Evolutionary conservation across 2,113 vertebrate species (phyloP).

Genomic region (Symphodus melops): DNA sequence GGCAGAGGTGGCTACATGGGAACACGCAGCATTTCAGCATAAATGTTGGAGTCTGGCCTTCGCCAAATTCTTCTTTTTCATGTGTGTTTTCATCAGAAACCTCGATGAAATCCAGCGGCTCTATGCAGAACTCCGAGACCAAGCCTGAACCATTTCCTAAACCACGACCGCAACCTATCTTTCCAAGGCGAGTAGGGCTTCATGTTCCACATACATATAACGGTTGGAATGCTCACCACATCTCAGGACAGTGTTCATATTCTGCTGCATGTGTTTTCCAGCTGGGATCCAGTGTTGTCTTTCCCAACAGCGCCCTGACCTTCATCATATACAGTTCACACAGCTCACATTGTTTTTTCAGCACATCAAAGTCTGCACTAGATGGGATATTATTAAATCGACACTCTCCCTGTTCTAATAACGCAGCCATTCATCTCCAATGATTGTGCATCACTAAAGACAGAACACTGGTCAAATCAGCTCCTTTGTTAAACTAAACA

Average conservation of each 20-base stretch:
- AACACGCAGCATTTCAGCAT: slow-evolving; percentile 30
- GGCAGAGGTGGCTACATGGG: slow-evolving; percentile 39
- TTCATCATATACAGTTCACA: slow-evolving; percentile 43
- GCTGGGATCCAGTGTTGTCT: slow-evolving; percentile 75
- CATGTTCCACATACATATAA: slow-evolving; percentile 82
- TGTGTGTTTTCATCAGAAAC: slow-evolving; percentile 74
- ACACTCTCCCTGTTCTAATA: neutral
- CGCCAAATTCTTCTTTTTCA: slow-evolving; percentile 64
- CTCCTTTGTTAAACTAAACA: neutral
- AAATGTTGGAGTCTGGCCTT: slow-evolving; percentile 37
- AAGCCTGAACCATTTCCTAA: slow-evolving; percentile 78
- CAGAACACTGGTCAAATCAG: neutral
- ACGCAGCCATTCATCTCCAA: neutral
- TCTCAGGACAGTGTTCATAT: slow-evolving; percentile 74
- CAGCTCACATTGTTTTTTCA: slow-evolving; percentile 33
- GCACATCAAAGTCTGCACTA: slow-evolving; percentile 4
- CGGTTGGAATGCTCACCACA: slow-evolving; percentile 82
- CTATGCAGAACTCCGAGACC: slow-evolving; percentile 71
- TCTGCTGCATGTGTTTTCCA: slow-evolving; percentile 82
- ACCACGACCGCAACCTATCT: slow-evolving; percentile 79
- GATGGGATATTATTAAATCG: neutral
- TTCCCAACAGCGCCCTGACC: slow-evolving; percentile 51
- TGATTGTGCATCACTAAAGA: neutral
- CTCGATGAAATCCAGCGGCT: slow-evolving; percentile 68
- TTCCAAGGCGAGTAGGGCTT: slow-evolving; percentile 73